Conservation (phyloP, 1,140 invertebrate species). For the Achroia grisella region DNA sequence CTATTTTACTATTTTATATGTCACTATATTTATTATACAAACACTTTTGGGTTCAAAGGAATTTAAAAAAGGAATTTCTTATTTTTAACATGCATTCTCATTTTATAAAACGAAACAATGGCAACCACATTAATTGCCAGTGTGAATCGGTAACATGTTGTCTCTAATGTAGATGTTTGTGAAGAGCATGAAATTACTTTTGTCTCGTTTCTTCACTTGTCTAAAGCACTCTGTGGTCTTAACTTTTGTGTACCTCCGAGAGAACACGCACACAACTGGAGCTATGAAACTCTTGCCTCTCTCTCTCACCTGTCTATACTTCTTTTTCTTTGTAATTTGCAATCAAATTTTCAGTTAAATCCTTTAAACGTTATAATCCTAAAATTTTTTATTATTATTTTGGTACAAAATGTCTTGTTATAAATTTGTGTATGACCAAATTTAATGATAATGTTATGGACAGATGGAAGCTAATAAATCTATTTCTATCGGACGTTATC, state of each 20-base stretch:
- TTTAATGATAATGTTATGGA: too few species aligned
- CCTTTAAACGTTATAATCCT: too few species aligned
- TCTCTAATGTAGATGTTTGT: slow-evolving; percentile 42
- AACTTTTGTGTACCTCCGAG: background rate
- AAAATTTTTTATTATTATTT: too few species aligned
- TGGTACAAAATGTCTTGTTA: too few species aligned
- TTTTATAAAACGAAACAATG: slow-evolving; percentile 9
- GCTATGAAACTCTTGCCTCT: background rate
- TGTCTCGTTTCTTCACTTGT: slow-evolving; percentile 9
- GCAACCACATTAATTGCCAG: slow-evolving; percentile 33
- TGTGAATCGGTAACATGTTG: slow-evolving; percentile 62
- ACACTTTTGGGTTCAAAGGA: too few species aligned
- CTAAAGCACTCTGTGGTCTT: slow-evolving; percentile 7
- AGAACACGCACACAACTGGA: too few species aligned
- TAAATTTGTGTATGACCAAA: too few species aligned
- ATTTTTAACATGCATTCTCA: slow-evolving; percentile 39
- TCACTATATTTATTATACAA: too few species aligned
- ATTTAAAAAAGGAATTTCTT: too few species aligned
- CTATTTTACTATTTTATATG: too few species aligned
- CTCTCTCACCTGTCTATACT: slow-evolving; percentile 1
- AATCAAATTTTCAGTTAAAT: too few species aligned
- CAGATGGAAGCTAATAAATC: background rate
- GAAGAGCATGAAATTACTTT: slow-evolving; percentile 61
- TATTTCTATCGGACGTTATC: background rate
- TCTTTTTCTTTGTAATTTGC: background rate